Base-by-base conservation (phyloP, 2,888 invertebrate species). In the Zeuzera pyrina region DNA sequence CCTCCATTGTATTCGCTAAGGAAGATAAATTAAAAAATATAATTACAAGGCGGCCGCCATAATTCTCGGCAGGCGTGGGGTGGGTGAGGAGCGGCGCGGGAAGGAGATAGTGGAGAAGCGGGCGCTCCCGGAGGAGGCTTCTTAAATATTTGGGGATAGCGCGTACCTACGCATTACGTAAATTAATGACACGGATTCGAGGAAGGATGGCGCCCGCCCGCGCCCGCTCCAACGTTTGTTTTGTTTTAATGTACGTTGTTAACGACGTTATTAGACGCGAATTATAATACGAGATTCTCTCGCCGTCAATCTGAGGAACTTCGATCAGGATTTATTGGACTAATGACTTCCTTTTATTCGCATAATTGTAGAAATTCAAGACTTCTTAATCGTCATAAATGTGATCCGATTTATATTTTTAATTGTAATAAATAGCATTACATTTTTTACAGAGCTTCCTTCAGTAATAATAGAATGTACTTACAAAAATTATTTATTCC, bases 11-110 rank as follows among this genome's bases (percentile, higher is more conserved):
- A 79, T 77, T 81, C 85, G 84, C 85, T 86, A 87, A 87, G 86
- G 86, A 87, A 87, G 87, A 87, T 87, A 87, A 87, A 87, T 87
- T 87, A 87, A 87, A 87, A 87, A 87, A 87, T 87, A 86, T 87
- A 87, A 87, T 87, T 87, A 87, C 86, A 85, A 84, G 84, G 85
- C 85, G 84, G 83, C 85, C 85, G 86, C 86, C 86, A 86, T 85
- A 85, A 85, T 83, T 84, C 84, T 84, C 79, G 73, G 69, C 78
- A 60, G 78, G 79, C 68, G 79, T 69, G 63, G 52, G 45, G 66
- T 52, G 61, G 45, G 67, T 52, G 63, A 59, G 55, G 51, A 61
- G 62, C 40, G 61, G 55, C 41, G 45, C 52, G 63, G 49, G 49
- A 39, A 54, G 61, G 62, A 63, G 64, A 70, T 78, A 79, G 81